phyloP scores from a whole-genome alignment of 2,113 vertebrate species.

The Lophotis ruficrista region DNA sequence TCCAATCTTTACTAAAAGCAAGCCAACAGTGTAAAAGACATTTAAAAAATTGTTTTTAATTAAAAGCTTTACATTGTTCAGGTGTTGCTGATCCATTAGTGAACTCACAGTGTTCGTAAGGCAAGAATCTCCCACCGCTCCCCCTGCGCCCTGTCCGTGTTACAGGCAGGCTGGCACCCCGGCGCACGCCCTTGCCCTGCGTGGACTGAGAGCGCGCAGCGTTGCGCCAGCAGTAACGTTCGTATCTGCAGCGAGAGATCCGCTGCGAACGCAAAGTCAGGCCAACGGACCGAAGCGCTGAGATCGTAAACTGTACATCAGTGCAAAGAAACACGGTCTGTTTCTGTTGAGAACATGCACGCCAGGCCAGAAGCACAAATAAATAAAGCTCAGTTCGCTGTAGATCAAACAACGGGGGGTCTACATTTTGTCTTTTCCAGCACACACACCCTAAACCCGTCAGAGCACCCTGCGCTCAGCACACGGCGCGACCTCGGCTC shows the following conservation, averaged over 20 bases:
- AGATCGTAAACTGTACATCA: background rate
- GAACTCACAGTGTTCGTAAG: slow-evolving; percentile 18
- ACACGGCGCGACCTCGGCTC: accelerated
- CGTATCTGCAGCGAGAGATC: background rate
- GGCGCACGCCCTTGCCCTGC: background rate
- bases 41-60: background rate
- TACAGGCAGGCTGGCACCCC: background rate
- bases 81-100: background rate
- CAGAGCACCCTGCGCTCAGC: background rate
- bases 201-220: background rate
- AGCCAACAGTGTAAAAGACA: background rate
- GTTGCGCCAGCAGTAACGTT: accelerated
- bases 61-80: background rate
- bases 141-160: background rate
- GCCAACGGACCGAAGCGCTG: accelerated
- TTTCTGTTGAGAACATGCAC: background rate
- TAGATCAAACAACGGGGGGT: accelerated
- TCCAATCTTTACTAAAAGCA: background rate
- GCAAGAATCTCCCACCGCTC: background rate
- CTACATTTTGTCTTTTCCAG: background rate
- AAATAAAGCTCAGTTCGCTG: background rate
- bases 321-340: background rate
- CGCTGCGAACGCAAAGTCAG: background rate
- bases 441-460: accelerated
- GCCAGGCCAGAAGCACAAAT: background rate